These are phyloP conservation scores for Opisthocomus hoazin DNA, from an alignment of 2,113 vertebrate species.

Conservation along the genomic window DNA sequence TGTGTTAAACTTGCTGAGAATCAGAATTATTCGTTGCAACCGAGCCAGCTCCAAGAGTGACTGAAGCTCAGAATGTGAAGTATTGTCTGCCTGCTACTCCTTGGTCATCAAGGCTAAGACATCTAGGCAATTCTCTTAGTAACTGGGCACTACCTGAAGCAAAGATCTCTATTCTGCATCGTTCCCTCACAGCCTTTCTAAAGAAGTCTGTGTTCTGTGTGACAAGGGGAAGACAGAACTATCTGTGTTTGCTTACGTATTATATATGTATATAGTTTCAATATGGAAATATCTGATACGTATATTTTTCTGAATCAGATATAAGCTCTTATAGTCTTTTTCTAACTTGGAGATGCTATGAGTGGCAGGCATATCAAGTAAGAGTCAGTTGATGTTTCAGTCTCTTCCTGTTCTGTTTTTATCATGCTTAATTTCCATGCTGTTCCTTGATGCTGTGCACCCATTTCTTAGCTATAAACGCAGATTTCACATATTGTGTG, in stretches of 20 bases:
- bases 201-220: not conserved
- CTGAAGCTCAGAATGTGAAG: constrained; percentile 30
- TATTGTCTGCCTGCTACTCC: constrained; percentile 25
- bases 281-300: not conserved
- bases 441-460: not conserved
- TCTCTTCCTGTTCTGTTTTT: constrained; percentile 16
- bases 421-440: not conserved
- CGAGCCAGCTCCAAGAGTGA: constrained; percentile 37
- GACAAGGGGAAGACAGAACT: not conserved
- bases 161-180: not conserved
- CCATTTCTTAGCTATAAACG: not conserved
- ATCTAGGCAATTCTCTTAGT: not conserved
- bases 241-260: not conserved
- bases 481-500: not conserved
- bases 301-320: not conserved
- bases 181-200: not conserved
- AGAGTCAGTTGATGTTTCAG: constrained; percentile 15
- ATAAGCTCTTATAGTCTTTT: not conserved
- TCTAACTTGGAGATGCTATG: not conserved
- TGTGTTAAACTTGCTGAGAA: constrained; percentile 37
- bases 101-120: constrained; percentile 4
- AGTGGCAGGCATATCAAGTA: not conserved
- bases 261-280: not conserved
- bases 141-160: not conserved
- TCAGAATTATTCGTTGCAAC: constrained; percentile 48